Conservation (phyloP, 1,140 invertebrate genomes). For the Telenomus remus region DNA sequence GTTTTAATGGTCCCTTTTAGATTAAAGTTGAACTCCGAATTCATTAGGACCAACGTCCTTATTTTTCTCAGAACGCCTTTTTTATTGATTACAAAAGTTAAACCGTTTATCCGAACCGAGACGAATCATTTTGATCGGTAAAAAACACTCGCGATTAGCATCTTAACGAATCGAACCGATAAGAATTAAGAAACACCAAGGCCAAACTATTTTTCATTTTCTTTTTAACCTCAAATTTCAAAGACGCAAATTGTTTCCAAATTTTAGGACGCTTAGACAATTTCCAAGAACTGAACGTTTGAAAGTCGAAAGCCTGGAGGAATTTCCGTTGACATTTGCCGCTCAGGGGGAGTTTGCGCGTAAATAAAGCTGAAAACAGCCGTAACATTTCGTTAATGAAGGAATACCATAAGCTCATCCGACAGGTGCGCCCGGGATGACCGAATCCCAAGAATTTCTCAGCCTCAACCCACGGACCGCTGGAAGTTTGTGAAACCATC, state of each 20-base stretch:
- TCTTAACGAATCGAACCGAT: neutral
- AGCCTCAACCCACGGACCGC: too few relatives aligned
- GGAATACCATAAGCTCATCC: constrained; percentile 5
- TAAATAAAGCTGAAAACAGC: constrained; percentile 12
- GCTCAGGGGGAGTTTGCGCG: constrained; percentile 4
- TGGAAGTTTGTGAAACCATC: neutral
- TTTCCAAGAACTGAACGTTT: neutral
- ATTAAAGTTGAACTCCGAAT: too few relatives aligned
- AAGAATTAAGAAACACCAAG: constrained; percentile 1
- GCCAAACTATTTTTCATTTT: neutral
- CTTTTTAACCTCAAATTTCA: too few relatives aligned
- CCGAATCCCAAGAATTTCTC: constrained; percentile 14
- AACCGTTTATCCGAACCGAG: too few relatives aligned
- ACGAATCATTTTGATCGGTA: too few relatives aligned
- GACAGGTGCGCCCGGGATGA: constrained; percentile 12
- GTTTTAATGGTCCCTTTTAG: too few relatives aligned
- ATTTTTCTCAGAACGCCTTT: too few relatives aligned
- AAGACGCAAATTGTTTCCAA: neutral
- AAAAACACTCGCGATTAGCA: too few relatives aligned
- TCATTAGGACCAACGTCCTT: too few relatives aligned
- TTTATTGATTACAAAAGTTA: too few relatives aligned
- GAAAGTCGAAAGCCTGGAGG: neutral
- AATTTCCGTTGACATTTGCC: constrained; percentile 22
- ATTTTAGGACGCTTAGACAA: constrained; percentile 7
- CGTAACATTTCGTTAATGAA: constrained; percentile 16